Evolutionary conservation across 1,140 invertebrate species (phyloP), one percentile per base, ranked within the genome.

Genomic region (Lepidurus packardi): DNA sequence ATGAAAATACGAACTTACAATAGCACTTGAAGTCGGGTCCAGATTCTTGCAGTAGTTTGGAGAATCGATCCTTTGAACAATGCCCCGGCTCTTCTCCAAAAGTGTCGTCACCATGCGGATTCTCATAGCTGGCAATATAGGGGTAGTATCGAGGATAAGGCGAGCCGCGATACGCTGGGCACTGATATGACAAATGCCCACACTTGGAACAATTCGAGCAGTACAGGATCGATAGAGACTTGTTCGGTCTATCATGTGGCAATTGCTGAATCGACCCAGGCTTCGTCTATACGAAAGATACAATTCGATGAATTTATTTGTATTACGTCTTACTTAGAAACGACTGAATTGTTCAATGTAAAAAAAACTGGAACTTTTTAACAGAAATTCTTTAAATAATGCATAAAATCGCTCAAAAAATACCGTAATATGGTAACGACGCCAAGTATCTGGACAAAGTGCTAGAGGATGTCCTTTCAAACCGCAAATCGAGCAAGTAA

Each of bases 371-470:
- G 5, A 65, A 65, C 2, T 65, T 65, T 65, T 65, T 7, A 65
- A 21, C 7, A 65, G 21, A 65, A 65, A 65, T 34, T 34, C 34
- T 34, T 34, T 34, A 34, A 34, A 34, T 34, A 34, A 34, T 34
- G 34, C 34, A 34, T 0, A 34, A 34, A 34, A 3, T 34, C 2
- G 34, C 34, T 34, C 3, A 34, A 34, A 34, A 65, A 65, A 43
- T 42, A 44, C 47, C 75, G 75, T 77, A 16, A 77, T 11, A 47
- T 77, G 75, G 42, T 77, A 77, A 5, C 75, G 34, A 45, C 75
- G 75, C 75, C 75, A 77, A 10, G 47, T 34, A 47, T 77, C 75
- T 16, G 75, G 75, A n/a, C 75, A 77, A 13, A 77, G 41, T 24
- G 43, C 34, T n/a, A 34, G 7, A 47, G 43, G 75, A 47, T 77